Base-by-base conservation (phyloP, 1,140 invertebrate species). In the Brachionus angularis region DNA sequence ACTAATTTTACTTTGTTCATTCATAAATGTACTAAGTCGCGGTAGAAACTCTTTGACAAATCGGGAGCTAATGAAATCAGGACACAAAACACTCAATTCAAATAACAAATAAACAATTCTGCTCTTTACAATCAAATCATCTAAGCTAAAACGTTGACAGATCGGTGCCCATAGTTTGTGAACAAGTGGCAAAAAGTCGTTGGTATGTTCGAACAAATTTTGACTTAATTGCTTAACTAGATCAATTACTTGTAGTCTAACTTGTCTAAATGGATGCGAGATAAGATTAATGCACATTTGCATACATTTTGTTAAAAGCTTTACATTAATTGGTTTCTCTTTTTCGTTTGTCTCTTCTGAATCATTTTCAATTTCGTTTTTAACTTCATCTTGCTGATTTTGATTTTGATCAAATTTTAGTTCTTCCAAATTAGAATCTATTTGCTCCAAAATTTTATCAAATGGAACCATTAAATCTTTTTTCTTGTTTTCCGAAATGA, bases 151-250 rank as follows among this genome's bases (percentile, higher is more conserved):
- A 27, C 62, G 21, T 12, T 50, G 42, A 31, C 62, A 67, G 1
- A 67, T 47, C 8, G 62, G 62, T 25, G 42, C 33, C 62, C 62
- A 67, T 3, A 67, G 23, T 31, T 67, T 67, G 16, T 67, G 62
- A 18, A 67, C 62, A 16, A 67, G 36, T 2, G 62, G 62, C 23
- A 67, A 34, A 29, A 67, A 67, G 21, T 67, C 62, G 16, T 67
- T 50, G 0, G 62, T 67, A 31, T 67, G 21, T 50, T 67, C 42
- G 42, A 42, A 39, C 21, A 67, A 34, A 67, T 67, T 67, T 47
- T 31, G 31, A 33, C 42, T 36, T 25, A 67, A 36, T 36, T 67
- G 39, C 23, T 25, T 33, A n/a, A 34, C 42, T 42, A 67, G 44
- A 29, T 67, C 62, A 14, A 67, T 67, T 25, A 67, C 36, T 67